Base-by-base conservation (phyloP, 1,140 invertebrate species). In the Sinella curviseta region DNA sequence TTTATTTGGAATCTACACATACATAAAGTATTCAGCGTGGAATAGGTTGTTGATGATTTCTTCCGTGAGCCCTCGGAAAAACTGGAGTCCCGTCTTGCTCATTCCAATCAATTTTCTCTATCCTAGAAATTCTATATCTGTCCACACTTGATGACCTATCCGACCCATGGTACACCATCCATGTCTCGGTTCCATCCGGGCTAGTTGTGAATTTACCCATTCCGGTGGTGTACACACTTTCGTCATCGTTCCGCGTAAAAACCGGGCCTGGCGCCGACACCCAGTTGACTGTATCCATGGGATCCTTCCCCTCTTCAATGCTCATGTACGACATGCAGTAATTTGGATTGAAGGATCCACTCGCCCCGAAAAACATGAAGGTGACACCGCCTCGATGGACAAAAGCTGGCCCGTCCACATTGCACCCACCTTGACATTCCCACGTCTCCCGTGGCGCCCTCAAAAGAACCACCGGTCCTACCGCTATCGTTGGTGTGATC, bases 81-180 rank as follows among this genome's bases (percentile, higher is more conserved):
- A 28, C 35, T 54, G 79, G 79, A 20, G 14, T 33, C 28, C 79
- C 57, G 8, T 8, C 79, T 30, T 74, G 31, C 26, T 77, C 70
- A 74, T 78, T 39, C 76, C 76, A 80, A 30, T 80, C 79, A 33
- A 80, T 65, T 80, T 80, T 80, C 17, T 77, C 76, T 28, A 80
- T 74, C 1, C 79, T 57, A 1, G 79, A 60, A 4, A 60, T 17
- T n/a, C 79, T 3, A 30, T 34, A 75, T 74, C 78, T 74, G 39
- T 76, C 36, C 3, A 80, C 73, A 34, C 73, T 28, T 26, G 79
- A 28, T 28, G 70, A 78, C 26, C 1, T 31, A 2, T 12, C 14
- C 8, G 70, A 28, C 4, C 70, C 70, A 33, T 74, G 70, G 24
- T 74, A 74, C 1, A 74, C 70, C 70, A 74, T 74, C 70, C 70